These are phyloP conservation scores for Australoheros facetus DNA, from an alignment of 2,797 vertebrate species.

Conservation along the genomic window DNA sequence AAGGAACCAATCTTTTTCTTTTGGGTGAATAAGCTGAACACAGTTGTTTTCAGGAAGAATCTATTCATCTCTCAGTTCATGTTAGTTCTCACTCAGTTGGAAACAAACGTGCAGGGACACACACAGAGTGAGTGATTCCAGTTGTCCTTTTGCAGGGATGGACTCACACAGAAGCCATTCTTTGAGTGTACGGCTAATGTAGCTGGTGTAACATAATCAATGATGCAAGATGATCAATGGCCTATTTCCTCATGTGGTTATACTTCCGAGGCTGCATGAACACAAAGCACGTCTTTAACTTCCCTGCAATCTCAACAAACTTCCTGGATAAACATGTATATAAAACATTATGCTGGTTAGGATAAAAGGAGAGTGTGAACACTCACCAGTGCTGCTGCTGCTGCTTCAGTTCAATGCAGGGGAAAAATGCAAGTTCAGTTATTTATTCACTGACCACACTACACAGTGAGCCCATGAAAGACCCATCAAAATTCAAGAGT, in stretches of 20 bases:
- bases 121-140: background rate
- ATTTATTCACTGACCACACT: background rate
- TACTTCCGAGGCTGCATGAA: background rate
- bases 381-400: background rate
- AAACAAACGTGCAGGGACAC: background rate
- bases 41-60: background rate
- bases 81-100: background rate
- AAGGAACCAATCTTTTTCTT: background rate
- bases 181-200: background rate
- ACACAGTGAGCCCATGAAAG: background rate
- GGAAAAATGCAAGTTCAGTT: background rate
- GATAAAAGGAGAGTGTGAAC: background rate
- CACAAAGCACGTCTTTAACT: background rate
- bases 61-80: background rate
- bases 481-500: background rate
- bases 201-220: background rate
- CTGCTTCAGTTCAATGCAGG: background rate
- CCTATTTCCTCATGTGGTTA: background rate
- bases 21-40: constrained; percentile 1
- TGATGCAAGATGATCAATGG: constrained; percentile 1
- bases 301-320: background rate
- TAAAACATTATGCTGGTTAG: background rate
- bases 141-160: background rate
- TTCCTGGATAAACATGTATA: background rate
- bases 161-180: background rate